Conservation (phyloP, 2,113 vertebrate species). For the Tachysurus vachellii region DNA sequence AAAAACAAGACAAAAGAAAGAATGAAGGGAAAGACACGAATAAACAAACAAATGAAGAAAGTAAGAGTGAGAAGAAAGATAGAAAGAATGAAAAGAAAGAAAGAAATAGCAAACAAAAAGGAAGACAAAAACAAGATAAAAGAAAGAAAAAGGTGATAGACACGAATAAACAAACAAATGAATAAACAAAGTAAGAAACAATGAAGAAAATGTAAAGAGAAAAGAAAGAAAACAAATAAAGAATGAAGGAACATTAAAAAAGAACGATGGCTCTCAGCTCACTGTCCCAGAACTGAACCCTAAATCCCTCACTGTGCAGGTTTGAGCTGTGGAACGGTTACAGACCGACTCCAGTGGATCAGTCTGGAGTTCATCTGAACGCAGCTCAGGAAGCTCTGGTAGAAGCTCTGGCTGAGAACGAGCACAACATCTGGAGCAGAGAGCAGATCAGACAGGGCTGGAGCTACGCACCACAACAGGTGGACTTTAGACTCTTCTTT, state of each 20-base stretch:
- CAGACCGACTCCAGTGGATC: slow-evolving; percentile 87
- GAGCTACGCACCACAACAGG: slow-evolving; percentile 90
- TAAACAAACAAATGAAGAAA: neutral
- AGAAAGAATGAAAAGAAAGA: neutral
- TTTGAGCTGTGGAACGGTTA: slow-evolving; percentile 89
- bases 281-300: neutral
- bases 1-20: neutral
- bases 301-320: slow-evolving; percentile 62
- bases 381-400: slow-evolving; percentile 84
- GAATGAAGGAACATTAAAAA: neutral
- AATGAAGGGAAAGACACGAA: too few species aligned
- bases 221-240: neutral
- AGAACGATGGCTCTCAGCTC: neutral
- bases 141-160: neutral
- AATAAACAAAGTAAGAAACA: neutral
- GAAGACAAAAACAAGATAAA: neutral
- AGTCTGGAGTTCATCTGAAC: slow-evolving; percentile 82
- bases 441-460: slow-evolving; percentile 91
- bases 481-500: slow-evolving; percentile 49
- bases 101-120: neutral
- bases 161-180: neutral
- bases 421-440: slow-evolving; percentile 91
- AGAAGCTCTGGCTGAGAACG: slow-evolving; percentile 87
- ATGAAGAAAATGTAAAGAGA: neutral
- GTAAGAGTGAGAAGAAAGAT: neutral